Percentiles rank a stretch among this genome's conserved stretches.
These are phyloP conservation scores for Ceratoteleas bidentatus DNA, from an alignment of 1,140 invertebrate genomes.

Conservation along the genomic window DNA sequence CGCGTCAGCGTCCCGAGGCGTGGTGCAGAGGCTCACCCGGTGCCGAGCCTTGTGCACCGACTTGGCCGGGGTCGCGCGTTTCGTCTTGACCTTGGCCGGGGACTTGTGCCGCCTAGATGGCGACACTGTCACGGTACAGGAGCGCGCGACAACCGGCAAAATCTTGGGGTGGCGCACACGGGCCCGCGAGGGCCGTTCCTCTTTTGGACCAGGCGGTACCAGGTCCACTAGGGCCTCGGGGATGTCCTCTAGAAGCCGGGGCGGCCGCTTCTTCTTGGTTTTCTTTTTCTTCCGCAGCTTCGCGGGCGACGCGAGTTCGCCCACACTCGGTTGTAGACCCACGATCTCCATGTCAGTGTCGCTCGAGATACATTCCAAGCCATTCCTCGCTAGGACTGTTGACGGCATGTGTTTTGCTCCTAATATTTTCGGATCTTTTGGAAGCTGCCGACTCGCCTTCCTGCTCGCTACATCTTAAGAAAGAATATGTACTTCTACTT, in stretches of 20 bases:
- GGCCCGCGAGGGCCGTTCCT: no score
- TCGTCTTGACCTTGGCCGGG: slow-evolving; percentile 38
- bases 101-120: slow-evolving; percentile 63
- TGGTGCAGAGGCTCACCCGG: background rate
- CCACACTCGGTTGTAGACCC: slow-evolving; percentile 66
- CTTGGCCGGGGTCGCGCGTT: slow-evolving; percentile 35
- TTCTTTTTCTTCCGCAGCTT: slow-evolving; percentile 69
- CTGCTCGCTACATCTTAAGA: slow-evolving; percentile 77
- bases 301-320: slow-evolving; percentile 29
- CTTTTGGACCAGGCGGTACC: no score
- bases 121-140: no score
- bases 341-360: slow-evolving; percentile 79
- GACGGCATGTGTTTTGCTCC: slow-evolving; percentile 58
- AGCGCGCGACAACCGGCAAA: no score
- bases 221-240: background rate
- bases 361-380: slow-evolving; percentile 78
- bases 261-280: slow-evolving; percentile 49
- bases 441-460: slow-evolving; percentile 76
- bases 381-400: slow-evolving; percentile 75
- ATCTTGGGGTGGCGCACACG: no score
- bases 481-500: slow-evolving; percentile 69
- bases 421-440: slow-evolving; percentile 68
- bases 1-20: slow-evolving; percentile 20
- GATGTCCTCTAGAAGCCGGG: background rate
- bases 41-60: slow-evolving; percentile 34